Percentiles rank a stretch among this genome's conserved stretches.
Evolutionary conservation across 92 coral and sea anemone genomes (phyloP).

Genomic region (Actinostola sp.): DNA sequence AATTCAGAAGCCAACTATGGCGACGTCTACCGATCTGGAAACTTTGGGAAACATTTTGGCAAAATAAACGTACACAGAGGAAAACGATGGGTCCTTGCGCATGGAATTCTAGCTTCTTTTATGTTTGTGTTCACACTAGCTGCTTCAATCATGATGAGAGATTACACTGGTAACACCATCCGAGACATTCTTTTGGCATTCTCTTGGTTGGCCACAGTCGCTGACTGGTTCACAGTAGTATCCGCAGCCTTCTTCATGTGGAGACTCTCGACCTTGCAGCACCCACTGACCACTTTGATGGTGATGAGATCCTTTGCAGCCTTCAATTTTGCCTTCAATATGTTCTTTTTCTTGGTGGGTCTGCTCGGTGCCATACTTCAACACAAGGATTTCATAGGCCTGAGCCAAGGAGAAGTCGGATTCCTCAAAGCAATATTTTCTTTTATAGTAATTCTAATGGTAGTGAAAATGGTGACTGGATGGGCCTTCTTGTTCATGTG

Average conservation of each 20-base stretch:
- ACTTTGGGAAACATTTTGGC: constrained; percentile 44
- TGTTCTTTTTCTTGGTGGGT: constrained; percentile 23
- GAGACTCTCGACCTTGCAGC: constrained; percentile 7
- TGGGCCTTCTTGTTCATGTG: constrained; percentile 10
- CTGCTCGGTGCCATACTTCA: background rate
- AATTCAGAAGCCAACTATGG: constrained; percentile 5
- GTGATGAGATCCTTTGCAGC: constrained; percentile 1
- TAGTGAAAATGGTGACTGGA: constrained; percentile 1
- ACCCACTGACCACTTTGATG: constrained; percentile 14
- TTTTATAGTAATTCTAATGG: constrained; percentile 10
- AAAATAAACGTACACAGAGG: constrained; percentile 31
- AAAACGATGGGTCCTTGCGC: constrained; percentile 20
- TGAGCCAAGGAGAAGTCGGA: constrained; percentile 4
- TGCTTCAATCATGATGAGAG: constrained; percentile 20
- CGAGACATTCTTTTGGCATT: constrained; percentile 3
- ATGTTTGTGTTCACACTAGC: constrained; percentile 24
- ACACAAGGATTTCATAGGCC: background rate
- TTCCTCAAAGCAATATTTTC: constrained; percentile 13
- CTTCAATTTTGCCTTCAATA: background rate
- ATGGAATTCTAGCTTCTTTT: constrained; percentile 2
- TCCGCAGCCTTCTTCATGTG: constrained; percentile 4
- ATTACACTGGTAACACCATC: background rate
- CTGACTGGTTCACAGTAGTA: background rate
- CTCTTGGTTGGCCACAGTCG: constrained; percentile 18
- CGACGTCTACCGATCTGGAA: constrained; percentile 49